Base-by-base conservation (phyloP, 2,888 invertebrate species). In the Eilema caniola region DNA sequence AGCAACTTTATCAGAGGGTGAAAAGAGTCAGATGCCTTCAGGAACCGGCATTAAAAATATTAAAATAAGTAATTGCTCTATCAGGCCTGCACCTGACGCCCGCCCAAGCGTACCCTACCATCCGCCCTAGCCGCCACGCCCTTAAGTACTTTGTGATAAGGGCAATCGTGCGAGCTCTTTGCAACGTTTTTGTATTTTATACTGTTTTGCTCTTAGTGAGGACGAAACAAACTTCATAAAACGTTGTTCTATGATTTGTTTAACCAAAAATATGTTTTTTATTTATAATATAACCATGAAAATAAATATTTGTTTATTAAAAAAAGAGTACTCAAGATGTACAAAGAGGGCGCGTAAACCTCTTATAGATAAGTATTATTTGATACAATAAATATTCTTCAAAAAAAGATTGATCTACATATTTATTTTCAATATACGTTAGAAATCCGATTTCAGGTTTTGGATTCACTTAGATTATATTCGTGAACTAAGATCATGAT, bases 51-150 rank as follows among this genome's bases (percentile, higher is more conserved):
- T 92, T 92, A 91, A 93, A 92, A 91, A 92, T 93, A 92, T 92
- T 91, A 92, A 92, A 93, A 91, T 92, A 92, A 92, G 92, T 93
- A 91, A 94, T 93, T 93, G 92, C 89, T 90, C 88, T 89, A 93
- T 94, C 90, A 90, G 86, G 86, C 81, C 84, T 86, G 89, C 94
- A 94, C 93, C 94, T 94, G 94, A 88, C 89, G 85, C 88, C 84
- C 87, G 85, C 83, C 79, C 82, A 73, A 73, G 81, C 77, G 70
- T 78, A 69, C 76, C 76, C 83, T 74, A 81, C 81, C 83, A 77
- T 81, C 82, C 82, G 73, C 83, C 83, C 82, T 82, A 70, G 76
- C 79, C 79, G 75, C 82, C 86, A 81, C 88, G 84, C 87, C 85
- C 85, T 83, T 84, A 87, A 86, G 84, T 85, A 87, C 87, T 87